A percentile compares a stretch with the other conserved stretches of the same genome.
phyloP scores from a whole-genome alignment of 1,140 invertebrate genomes.

The Schlechtendalia chinensis region DNA sequence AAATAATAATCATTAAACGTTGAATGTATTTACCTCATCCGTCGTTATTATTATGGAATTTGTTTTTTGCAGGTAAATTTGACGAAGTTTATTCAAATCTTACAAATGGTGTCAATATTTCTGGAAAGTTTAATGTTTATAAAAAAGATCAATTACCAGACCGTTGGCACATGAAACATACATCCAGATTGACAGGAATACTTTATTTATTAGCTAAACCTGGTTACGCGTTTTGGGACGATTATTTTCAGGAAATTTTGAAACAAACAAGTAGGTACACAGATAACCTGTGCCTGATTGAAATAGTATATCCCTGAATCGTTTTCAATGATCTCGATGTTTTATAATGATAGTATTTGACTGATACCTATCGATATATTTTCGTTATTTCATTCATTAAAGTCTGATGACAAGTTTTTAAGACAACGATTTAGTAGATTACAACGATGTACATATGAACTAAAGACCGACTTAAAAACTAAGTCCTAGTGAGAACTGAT shows the following conservation, averaged over 20 bases:
- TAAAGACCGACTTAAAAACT: too few relatives aligned
- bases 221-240: slow-evolving; percentile 23
- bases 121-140: slow-evolving; percentile 33
- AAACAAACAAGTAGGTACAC: slow-evolving; percentile 3
- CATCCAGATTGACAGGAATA: slow-evolving; percentile 1
- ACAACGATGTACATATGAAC: too few relatives aligned
- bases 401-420: too few relatives aligned
- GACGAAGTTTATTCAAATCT: slow-evolving; percentile 47
- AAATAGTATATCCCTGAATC: too few relatives aligned
- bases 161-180: slow-evolving; percentile 42
- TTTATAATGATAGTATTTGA: too few relatives aligned
- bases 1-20: not conserved
- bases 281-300: not conserved
- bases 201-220: slow-evolving; percentile 27
- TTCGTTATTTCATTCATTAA: too few relatives aligned
- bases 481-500: too few relatives aligned
- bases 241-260: not conserved
- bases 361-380: too few relatives aligned
- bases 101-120: not conserved
- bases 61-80: slow-evolving; percentile 13
- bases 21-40: not conserved
- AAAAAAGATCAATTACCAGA: slow-evolving; percentile 37
- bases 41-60: not conserved
- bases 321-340: too few relatives aligned
- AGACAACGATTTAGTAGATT: too few relatives aligned